A percentile compares a stretch with the other conserved stretches of the same genome.
These are phyloP conservation scores for Limnephilus lunatus DNA, from an alignment of 2,888 invertebrate genomes.

Conservation along the genomic window DNA sequence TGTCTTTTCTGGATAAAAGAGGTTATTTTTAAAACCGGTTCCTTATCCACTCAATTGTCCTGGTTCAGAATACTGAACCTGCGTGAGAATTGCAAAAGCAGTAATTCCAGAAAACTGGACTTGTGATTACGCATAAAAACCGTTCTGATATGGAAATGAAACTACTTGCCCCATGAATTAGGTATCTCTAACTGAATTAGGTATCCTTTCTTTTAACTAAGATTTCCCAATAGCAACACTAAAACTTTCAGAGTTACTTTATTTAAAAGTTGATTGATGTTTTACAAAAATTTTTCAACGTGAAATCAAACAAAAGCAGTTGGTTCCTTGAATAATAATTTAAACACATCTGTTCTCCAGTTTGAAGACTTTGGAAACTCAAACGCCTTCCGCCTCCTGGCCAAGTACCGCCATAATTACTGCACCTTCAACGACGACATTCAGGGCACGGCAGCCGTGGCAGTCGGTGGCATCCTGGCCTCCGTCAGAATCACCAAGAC, in stretches of 20 bases:
- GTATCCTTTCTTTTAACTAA: not conserved
- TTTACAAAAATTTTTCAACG: not conserved
- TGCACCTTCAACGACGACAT: conserved; percentile 99
- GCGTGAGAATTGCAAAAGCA: no score
- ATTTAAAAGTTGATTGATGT: not conserved
- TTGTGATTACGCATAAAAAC: no score
- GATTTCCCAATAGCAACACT: not conserved
- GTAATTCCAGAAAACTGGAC: no score
- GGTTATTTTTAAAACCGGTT: no score
- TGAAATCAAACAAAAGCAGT: not conserved
- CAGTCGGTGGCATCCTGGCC: conserved; percentile 94
- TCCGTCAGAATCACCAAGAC: conserved; percentile 90
- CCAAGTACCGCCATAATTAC: conserved; percentile 90
- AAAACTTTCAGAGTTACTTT: not conserved
- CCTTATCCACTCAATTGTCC: no score
- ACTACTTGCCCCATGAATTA: not conserved
- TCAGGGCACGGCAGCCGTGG: conserved; percentile 97
- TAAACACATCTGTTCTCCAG: conserved; percentile 73
- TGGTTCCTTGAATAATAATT: not conserved
- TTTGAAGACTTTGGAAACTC: conserved; percentile 99
- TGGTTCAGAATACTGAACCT: no score
- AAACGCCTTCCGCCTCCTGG: conserved; percentile 95
- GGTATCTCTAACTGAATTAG: not conserved
- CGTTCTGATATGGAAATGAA: not conserved
- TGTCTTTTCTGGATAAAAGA: no score